Evolutionary conservation across 2,113 vertebrate species (phyloP).

Genomic region (Reinhardtius hippoglossoides): DNA sequence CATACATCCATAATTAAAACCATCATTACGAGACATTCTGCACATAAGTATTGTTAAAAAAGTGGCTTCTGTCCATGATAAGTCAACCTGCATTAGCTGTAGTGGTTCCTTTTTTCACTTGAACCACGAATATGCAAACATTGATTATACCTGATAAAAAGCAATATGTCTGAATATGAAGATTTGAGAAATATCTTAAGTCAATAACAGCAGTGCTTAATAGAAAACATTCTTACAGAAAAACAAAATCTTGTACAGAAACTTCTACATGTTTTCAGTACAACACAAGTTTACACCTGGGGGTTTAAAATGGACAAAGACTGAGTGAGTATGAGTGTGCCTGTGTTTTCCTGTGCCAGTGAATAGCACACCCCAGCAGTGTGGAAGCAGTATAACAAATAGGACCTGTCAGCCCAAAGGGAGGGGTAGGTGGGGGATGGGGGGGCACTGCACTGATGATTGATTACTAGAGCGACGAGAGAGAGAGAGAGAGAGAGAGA

Average conservation of each 20-base stretch:
- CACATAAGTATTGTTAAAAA: no score
- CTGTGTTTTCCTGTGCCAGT: slow-evolving; percentile 15
- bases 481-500: slow-evolving; percentile 34
- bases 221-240: neutral
- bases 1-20: no score
- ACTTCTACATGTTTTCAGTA: neutral
- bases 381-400: slow-evolving; percentile 71
- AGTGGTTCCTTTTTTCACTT: no score
- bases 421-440: slow-evolving; percentile 15
- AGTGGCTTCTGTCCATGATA: no score
- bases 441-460: slow-evolving; percentile 33
- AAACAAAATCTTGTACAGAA: neutral
- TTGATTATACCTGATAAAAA: no score
- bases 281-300: neutral
- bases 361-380: slow-evolving; percentile 43
- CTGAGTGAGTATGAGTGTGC: neutral
- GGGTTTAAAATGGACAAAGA: neutral
- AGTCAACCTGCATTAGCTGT: no score
- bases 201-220: no score
- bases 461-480: slow-evolving; percentile 39
- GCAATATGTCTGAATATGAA: no score
- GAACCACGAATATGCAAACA: no score
- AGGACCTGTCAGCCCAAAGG: slow-evolving; percentile 57
- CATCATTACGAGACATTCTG: no score
- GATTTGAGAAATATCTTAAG: no score